Conservation (phyloP, 2,797 vertebrate species). For the Okamejei kenojei region DNA sequence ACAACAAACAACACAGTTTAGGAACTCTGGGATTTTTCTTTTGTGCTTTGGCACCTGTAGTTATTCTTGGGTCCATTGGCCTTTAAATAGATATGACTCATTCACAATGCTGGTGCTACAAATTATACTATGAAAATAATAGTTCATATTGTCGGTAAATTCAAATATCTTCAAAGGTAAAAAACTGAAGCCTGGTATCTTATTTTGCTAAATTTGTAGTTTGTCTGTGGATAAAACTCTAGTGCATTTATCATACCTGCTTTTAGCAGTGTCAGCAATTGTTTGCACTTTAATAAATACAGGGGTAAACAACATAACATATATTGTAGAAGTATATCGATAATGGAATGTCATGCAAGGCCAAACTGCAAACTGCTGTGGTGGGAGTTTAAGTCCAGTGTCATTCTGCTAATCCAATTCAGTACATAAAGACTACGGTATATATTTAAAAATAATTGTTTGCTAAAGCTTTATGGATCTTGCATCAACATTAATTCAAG, state of each 20-base stretch:
- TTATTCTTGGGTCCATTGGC: too few species aligned
- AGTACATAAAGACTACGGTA: neutral
- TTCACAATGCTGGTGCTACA: neutral
- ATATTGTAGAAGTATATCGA: neutral
- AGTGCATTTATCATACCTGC: neutral
- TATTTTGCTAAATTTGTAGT: neutral
- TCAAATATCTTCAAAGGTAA: neutral
- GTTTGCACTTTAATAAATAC: neutral
- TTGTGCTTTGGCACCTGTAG: neutral
- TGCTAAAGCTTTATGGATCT: too few species aligned
- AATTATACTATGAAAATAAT: neutral
- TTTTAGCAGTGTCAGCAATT: neutral
- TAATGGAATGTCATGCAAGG: neutral
- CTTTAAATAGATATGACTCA: neutral
- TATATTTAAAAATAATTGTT: neutral
- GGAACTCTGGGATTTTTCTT: too few species aligned
- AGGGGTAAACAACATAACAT: neutral
- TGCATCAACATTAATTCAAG: neutral
- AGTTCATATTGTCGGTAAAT: neutral
- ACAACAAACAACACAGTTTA: too few species aligned
- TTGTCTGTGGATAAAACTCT: neutral
- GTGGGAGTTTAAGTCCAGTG: neutral
- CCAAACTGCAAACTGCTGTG: constrained; percentile 1
- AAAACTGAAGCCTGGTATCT: neutral
- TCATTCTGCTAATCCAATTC: neutral